Percentiles rank a stretch among this genome's conserved stretches.
phyloP scores from a whole-genome alignment of 2,113 vertebrate species.

The Andinoacara biseriatus region DNA sequence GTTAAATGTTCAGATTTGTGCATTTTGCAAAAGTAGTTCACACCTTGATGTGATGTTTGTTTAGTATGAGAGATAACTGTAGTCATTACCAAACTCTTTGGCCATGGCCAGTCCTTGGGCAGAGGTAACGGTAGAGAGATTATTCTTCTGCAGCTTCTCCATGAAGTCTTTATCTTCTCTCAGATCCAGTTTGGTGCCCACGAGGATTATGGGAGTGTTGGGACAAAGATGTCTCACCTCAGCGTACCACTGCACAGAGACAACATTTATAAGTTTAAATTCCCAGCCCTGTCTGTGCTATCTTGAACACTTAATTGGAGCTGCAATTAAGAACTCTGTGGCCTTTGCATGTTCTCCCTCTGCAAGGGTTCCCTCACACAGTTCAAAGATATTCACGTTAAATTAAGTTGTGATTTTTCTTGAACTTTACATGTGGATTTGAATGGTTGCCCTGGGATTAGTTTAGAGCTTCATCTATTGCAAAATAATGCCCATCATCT shows the following conservation, averaged over 20 bases:
- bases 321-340: neutral
- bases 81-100: constrained; percentile 91
- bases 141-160: constrained; percentile 98
- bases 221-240: neutral
- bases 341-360: neutral
- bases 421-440: too few species aligned
- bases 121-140: constrained; percentile 94
- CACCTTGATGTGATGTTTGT: neutral
- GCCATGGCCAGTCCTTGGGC: constrained; percentile 97
- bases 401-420: too few species aligned
- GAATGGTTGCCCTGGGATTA: neutral
- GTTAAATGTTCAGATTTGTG: neutral
- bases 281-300: neutral
- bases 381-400: too few species aligned
- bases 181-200: constrained; percentile 63
- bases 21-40: too few species aligned
- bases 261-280: neutral
- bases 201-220: neutral
- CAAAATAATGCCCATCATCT: neutral
- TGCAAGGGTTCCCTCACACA: too few species aligned
- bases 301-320: neutral
- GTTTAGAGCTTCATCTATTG: neutral
- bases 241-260: neutral
- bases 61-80: neutral
- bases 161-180: constrained; percentile 97